Percentiles rank a stretch among this genome's conserved stretches.
These are phyloP conservation scores for Fistularia tabacaria DNA, from an alignment of 2,797 vertebrate species.

Conservation along the genomic window DNA sequence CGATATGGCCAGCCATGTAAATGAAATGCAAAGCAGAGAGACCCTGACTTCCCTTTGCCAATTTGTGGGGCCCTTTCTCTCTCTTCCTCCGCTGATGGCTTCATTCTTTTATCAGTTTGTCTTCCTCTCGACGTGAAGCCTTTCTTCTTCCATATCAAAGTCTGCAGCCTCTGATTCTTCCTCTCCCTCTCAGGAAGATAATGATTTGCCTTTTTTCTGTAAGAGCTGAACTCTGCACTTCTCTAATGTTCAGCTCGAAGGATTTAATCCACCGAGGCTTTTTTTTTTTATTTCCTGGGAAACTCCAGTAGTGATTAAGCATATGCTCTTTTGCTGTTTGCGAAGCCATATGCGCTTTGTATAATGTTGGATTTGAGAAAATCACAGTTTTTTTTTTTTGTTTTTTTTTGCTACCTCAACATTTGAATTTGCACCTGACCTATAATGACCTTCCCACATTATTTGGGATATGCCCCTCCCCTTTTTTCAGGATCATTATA, in stretches of 20 bases:
- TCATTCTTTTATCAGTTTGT: conserved; percentile 60
- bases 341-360: conserved; percentile 2
- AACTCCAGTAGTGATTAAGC: conserved; percentile 61
- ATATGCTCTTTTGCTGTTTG: conserved; percentile 43
- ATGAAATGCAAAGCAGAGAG: conserved; percentile 85
- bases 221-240: conserved; percentile 69
- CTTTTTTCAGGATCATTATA: too few relatives aligned
- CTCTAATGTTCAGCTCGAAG: conserved; percentile 59
- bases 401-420: conserved; percentile 1
- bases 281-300: conserved; percentile 54
- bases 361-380: neutral
- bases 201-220: conserved; percentile 52
- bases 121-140: conserved; percentile 50
- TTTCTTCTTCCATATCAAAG: conserved; percentile 55
- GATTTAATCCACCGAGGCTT: conserved; percentile 57
- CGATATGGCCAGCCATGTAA: conserved; percentile 86
- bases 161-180: conserved; percentile 29
- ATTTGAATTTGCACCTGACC: too few relatives aligned
- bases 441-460: too few relatives aligned
- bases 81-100: conserved; percentile 49
- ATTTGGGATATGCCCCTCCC: too few relatives aligned
- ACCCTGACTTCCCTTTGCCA: conserved; percentile 69
- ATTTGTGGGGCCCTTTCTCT: conserved; percentile 56
- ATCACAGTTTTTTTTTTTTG: neutral
- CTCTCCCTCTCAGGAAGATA: conserved; percentile 42